phyloP scores from a whole-genome alignment of 2,888 invertebrate species.

The Xestia ashworthii region DNA sequence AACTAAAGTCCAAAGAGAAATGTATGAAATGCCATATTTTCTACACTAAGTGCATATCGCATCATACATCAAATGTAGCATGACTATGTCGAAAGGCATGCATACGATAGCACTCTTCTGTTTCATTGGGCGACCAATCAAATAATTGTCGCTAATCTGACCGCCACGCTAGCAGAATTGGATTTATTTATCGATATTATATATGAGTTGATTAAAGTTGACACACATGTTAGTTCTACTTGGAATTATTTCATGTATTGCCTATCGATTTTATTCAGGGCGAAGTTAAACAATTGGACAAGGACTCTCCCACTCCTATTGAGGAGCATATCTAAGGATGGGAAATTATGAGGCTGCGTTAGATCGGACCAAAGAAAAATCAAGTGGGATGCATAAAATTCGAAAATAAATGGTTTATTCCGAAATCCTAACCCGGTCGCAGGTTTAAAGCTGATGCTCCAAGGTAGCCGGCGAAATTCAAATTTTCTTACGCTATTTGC shows the following conservation, averaged over 20 bases:
- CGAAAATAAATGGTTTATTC: too few relatives aligned
- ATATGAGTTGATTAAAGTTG: constrained; percentile 60
- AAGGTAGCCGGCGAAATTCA: too few relatives aligned
- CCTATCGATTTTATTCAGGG: background rate
- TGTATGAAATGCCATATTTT: background rate
- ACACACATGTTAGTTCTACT: constrained; percentile 33
- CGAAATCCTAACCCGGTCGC: too few relatives aligned
- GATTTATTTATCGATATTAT: constrained; percentile 63
- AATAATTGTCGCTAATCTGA: constrained; percentile 72
- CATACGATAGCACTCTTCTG: constrained; percentile 67
- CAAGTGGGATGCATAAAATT: too few relatives aligned
- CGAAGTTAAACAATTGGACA: background rate
- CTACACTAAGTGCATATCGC: constrained; percentile 4
- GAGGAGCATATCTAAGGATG: background rate
- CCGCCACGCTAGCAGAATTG: constrained; percentile 57
- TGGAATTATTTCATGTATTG: background rate
- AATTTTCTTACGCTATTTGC: too few relatives aligned
- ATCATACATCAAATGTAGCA: constrained; percentile 42
- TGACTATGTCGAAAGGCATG: constrained; percentile 41
- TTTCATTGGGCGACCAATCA: constrained; percentile 78
- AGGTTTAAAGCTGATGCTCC: too few relatives aligned
- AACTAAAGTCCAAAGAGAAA: background rate
- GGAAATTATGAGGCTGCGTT: background rate
- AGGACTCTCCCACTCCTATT: background rate
- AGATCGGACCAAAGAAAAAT: background rate